Evolutionary conservation across 2,888 invertebrate genomes (phyloP), one percentile per base, ranked within the genome.

Genomic region (Teleiodes luculella): DNA sequence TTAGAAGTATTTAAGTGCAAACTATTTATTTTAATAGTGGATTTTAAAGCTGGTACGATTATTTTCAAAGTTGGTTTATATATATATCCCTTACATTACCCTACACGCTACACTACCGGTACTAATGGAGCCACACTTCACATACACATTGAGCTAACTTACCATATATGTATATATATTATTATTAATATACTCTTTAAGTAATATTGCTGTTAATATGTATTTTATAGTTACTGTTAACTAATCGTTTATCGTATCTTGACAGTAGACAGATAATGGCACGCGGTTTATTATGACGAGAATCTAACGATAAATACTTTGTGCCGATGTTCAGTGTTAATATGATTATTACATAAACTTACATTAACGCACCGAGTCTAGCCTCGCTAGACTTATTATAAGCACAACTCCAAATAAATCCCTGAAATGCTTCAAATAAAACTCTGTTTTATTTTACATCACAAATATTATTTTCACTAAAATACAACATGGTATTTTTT

Each of bases 91-190:
- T n/a, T n/a, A n/a, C n/a, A n/a, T n/a, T n/a, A n/a, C n/a, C n/a
- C n/a, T n/a, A n/a, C n/a, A n/a, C 69, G 70, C 76, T 78, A 82
- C 75, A 74, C 83, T 86, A 87, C 80, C 80, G 81, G 75, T 82
- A 84, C 84, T 87, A 81, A 83, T 87, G 87, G 88, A 88, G 87
- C 83, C 81, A 77, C 63, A 79, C 80, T 82, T 84, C 79, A 84
- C 81, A 85, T 78, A 70, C 76, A 86, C 79, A 86, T 89, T 89
- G 89, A 89, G 89, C 89, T 89, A 87, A 80, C 86, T 89, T 88
- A 88, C 78, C 79, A 75, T 78, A 78, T 82, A 86, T 86, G 86
- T 83, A 41, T 41, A 16, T n/a, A 24, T 37, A 20, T 41, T n/a
- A 33, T 11, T 33, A 86, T 86, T 84, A 83, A 76, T 78, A 51